These are phyloP conservation scores for Labeo rohita DNA, from an alignment of 2,113 vertebrate genomes.

Conservation along the genomic window DNA sequence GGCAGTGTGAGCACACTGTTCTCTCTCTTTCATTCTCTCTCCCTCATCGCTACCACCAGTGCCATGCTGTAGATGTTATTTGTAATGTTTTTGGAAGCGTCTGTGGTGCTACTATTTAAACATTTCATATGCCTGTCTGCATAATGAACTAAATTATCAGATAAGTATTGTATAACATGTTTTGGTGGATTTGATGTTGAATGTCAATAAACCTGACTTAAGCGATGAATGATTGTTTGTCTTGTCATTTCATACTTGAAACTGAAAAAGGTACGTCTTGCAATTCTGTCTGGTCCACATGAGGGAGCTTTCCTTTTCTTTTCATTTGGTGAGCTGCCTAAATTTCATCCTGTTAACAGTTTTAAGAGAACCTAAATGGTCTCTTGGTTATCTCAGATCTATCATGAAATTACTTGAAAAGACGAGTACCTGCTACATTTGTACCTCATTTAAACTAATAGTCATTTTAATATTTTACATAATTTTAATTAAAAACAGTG, in stretches of 20 bases:
- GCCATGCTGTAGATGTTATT: conserved; percentile 49
- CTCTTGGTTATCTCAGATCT: neutral
- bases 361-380: neutral
- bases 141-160: conserved; percentile 39
- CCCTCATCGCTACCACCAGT: conserved; percentile 21
- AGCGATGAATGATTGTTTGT: neutral
- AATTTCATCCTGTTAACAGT: neutral
- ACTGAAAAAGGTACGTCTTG: neutral
- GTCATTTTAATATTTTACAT: no score
- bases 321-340: neutral
- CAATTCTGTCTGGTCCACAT: neutral
- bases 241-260: neutral
- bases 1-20: conserved; percentile 20
- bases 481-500: no score
- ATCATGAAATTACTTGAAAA: no score
- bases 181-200: conserved; percentile 53
- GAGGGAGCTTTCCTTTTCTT: no score
- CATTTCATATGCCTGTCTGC: conserved; percentile 45
- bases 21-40: conserved; percentile 27
- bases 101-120: conserved; percentile 54
- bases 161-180: conserved; percentile 49
- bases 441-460: no score
- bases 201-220: conserved; percentile 54
- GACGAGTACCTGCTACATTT: no score
- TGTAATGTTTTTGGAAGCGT: conserved; percentile 45